Evolutionary conservation across 2,797 vertebrate species (phyloP).

Genomic region (Stomatorhinus walkeri): DNA sequence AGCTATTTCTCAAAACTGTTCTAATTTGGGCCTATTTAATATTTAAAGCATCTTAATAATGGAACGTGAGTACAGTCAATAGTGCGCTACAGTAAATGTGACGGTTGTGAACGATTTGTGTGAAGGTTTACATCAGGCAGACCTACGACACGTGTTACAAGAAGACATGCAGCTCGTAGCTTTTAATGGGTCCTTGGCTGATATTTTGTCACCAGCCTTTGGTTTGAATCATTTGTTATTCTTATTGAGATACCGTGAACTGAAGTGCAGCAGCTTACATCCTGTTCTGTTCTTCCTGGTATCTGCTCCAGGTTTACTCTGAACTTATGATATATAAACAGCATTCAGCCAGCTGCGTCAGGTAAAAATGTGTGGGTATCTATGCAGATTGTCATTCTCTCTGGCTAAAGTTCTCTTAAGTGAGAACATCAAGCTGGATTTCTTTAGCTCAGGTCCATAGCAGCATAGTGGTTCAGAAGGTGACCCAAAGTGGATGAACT

Average conservation of each 20-base stretch:
- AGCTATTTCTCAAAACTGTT: conserved; percentile 21
- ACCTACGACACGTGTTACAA: background rate
- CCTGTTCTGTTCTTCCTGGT: background rate
- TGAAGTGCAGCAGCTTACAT: background rate
- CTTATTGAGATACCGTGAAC: background rate
- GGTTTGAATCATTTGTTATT: background rate
- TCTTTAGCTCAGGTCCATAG: no score
- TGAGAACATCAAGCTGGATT: no score
- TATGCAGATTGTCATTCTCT: no score
- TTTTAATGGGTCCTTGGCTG: background rate
- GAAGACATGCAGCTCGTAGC: background rate
- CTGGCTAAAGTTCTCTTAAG: no score
- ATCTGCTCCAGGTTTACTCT: no score
- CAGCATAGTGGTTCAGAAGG: no score
- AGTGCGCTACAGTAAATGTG: background rate
- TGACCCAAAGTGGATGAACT: no score
- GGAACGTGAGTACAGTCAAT: background rate
- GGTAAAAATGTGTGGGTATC: no score
- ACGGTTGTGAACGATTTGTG: background rate
- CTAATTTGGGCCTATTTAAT: conserved; percentile 40
- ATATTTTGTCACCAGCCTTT: background rate
- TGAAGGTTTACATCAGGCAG: background rate
- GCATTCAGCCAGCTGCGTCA: no score
- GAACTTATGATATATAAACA: no score
- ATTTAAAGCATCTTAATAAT: conserved; percentile 41